Evolutionary conservation across 2,888 invertebrate genomes (phyloP).

Genomic region (Galerucella pusilla): DNA sequence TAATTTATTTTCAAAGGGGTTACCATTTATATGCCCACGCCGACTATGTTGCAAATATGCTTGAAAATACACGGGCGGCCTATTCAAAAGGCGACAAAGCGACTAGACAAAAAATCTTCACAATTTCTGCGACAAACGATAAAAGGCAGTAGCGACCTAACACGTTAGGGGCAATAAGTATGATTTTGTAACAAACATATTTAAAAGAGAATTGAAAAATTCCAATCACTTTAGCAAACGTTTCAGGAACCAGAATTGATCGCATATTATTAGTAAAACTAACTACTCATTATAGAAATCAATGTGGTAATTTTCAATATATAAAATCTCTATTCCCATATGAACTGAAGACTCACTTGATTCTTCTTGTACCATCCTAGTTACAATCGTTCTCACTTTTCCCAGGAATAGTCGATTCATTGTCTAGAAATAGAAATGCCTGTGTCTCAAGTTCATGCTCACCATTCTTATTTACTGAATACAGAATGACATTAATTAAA

Average conservation of each 20-base stretch:
- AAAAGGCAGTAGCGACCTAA: background rate
- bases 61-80: background rate
- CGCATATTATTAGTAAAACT: too few relatives aligned
- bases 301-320: background rate
- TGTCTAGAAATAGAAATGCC: constrained; percentile 36
- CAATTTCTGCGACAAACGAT: too few relatives aligned
- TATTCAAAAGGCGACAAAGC: background rate
- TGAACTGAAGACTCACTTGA: background rate
- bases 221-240: too few relatives aligned
- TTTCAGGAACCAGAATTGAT: too few relatives aligned
- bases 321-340: background rate
- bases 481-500: constrained; percentile 45
- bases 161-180: too few relatives aligned
- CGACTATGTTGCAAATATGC: background rate
- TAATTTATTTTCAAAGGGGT: background rate
- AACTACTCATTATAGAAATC: too few relatives aligned
- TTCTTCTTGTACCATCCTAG: background rate
- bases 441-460: constrained; percentile 37
- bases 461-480: constrained; percentile 28
- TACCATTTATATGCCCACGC: background rate
- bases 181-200: too few relatives aligned
- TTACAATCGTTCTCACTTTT: constrained; percentile 37
- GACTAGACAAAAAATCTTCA: background rate
- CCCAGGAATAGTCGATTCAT: constrained; percentile 33
- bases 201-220: too few relatives aligned